Conservation (phyloP, 2,113 vertebrate species). For the Alouatta palliata region DNA sequence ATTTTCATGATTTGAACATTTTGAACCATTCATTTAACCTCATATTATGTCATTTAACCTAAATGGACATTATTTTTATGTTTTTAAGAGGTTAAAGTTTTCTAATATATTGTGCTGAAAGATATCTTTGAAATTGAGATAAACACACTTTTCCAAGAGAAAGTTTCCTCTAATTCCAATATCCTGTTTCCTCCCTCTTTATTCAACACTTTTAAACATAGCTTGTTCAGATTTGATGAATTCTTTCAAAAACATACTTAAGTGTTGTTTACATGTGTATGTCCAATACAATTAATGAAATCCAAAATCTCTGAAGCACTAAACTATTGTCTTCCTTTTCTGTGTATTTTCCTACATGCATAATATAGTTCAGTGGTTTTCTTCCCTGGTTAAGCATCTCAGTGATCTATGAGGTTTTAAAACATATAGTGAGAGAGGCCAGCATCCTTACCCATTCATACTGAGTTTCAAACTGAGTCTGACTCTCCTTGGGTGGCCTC, state of each 20-base stretch:
- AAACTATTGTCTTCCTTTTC: neutral
- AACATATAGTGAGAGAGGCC: neutral
- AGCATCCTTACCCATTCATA: neutral
- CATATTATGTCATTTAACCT: neutral
- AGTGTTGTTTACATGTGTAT: neutral
- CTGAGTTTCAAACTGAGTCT: neutral
- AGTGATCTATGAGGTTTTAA: neutral
- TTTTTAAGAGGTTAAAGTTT: constrained; percentile 27
- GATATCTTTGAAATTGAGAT: neutral
- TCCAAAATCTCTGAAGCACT: neutral
- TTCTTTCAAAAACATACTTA: neutral
- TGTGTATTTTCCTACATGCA: neutral
- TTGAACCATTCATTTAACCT: constrained; percentile 61
- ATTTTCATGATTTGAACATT: constrained; percentile 65
- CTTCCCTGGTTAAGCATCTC: neutral
- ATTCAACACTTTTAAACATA: neutral
- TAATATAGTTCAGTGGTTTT: neutral
- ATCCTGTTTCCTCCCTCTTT: neutral
- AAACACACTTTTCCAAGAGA: neutral
- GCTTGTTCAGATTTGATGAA: neutral
- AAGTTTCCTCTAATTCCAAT: neutral
- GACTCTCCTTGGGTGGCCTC: neutral
- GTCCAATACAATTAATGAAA: neutral
- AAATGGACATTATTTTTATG: neutral
- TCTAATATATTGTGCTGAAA: neutral